Percentiles rank a stretch among this genome's conserved stretches.
Conservation (phyloP, 1,140 invertebrate species). For the Mizuhopecten yessoensis region DNA sequence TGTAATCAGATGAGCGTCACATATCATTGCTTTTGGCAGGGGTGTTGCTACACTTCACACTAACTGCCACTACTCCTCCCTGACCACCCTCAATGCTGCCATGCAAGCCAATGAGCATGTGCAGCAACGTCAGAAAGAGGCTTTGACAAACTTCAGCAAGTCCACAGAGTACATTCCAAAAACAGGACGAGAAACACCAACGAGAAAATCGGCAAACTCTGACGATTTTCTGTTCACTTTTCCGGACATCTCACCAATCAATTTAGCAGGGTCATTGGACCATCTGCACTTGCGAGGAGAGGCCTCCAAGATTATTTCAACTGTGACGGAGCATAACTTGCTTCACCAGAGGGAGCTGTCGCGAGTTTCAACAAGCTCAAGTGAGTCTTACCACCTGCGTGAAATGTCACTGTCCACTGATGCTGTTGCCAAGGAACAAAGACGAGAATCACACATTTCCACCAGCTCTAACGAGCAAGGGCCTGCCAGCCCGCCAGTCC, state of each 20-base stretch:
- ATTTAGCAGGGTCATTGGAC: not conserved
- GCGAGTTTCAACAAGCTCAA: not conserved
- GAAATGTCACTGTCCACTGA: constrained; percentile 44
- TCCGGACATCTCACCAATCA: not conserved
- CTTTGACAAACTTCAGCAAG: constrained; percentile 35
- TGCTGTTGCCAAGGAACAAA: constrained; percentile 25
- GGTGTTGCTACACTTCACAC: constrained; percentile 77
- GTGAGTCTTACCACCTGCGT: not conserved
- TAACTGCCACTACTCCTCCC: constrained; percentile 74
- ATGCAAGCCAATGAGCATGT: constrained; percentile 66
- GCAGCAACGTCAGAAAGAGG: constrained; percentile 60
- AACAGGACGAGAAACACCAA: not conserved
- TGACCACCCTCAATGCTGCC: constrained; percentile 74
- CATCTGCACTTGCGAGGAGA: not conserved
- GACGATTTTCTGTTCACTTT: constrained; percentile 21
- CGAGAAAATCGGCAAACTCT: not conserved
- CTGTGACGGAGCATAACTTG: constrained; percentile 11
- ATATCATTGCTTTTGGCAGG: constrained; percentile 73
- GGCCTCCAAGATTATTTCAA: not conserved
- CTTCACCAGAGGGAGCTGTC: constrained; percentile 42
- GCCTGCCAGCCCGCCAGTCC: constrained; percentile 46
- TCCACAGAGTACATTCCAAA: constrained; percentile 13
- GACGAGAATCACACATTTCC: constrained; percentile 48
- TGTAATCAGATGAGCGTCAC: constrained; percentile 36
- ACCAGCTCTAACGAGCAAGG: constrained; percentile 68